These are phyloP conservation scores for Drosophila triauraria DNA, from an alignment of 1,140 invertebrate species.

Conservation along the genomic window DNA sequence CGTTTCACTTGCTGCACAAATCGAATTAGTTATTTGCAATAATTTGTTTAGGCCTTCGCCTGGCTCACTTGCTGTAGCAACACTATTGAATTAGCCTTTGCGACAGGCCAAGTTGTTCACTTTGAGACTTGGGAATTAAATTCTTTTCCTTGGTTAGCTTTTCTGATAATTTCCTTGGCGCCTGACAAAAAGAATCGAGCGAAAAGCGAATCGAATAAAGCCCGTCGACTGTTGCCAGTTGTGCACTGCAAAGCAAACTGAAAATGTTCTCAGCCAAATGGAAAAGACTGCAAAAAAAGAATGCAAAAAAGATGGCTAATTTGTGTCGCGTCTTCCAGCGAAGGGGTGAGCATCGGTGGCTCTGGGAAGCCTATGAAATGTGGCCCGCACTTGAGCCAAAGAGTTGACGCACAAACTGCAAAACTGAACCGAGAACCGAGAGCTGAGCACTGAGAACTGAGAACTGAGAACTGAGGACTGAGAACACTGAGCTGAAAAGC, in stretches of 20 bases:
- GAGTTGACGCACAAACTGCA: constrained; percentile 70
- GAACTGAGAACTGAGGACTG: constrained; percentile 7
- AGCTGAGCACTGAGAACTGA: not conserved
- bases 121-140: constrained; percentile 26
- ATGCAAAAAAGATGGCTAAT: constrained; percentile 64
- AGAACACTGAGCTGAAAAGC: constrained; percentile 32
- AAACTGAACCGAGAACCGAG: constrained; percentile 35
- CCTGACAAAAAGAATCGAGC: constrained; percentile 24
- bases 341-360: constrained; percentile 31
- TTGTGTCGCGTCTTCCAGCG: constrained; percentile 56
- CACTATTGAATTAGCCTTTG: constrained; percentile 29
- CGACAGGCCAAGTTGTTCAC: constrained; percentile 10
- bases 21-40: constrained; percentile 23
- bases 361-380: constrained; percentile 75
- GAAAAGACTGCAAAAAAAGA: constrained; percentile 53
- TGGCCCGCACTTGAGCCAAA: constrained; percentile 60
- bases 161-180: constrained; percentile 25
- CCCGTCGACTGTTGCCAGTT: constrained; percentile 69
- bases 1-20: constrained; percentile 31
- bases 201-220: constrained; percentile 41
- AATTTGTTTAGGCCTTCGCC: constrained; percentile 14
- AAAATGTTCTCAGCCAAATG: constrained; percentile 59
- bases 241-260: constrained; percentile 71
- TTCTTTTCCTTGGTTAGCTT: constrained; percentile 28
- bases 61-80: constrained; percentile 9